These are phyloP conservation scores for Bovichtus variegatus DNA, from an alignment of 2,797 vertebrate species.

Conservation along the genomic window DNA sequence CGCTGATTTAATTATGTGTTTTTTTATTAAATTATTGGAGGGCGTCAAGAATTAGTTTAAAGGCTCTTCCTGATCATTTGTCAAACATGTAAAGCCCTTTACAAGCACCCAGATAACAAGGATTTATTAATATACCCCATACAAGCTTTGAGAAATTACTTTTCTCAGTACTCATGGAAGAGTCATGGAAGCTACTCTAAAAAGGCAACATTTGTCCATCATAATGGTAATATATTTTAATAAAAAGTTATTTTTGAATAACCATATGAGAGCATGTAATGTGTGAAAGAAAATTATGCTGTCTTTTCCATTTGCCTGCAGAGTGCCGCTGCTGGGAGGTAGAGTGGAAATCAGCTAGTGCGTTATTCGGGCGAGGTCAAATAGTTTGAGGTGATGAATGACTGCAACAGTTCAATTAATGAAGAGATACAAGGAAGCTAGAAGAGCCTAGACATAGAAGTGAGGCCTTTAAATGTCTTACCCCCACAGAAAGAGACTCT, in stretches of 20 bases:
- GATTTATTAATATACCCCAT: constrained; percentile 52
- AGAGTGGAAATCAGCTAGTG: constrained; percentile 50
- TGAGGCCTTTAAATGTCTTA: constrained; percentile 31
- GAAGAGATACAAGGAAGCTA: constrained; percentile 35
- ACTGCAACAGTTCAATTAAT: constrained; percentile 64
- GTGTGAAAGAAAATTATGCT: constrained; percentile 18
- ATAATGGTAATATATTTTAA: constrained; percentile 21
- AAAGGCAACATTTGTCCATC: constrained; percentile 33
- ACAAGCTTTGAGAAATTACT: constrained; percentile 39
- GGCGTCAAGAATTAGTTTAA: constrained; percentile 70
- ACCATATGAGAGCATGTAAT: not conserved
- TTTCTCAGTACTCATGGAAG: constrained; percentile 31
- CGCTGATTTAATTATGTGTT: constrained; percentile 77
- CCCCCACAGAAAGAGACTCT: not conserved
- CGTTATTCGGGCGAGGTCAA: constrained; percentile 51
- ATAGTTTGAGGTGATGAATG: constrained; percentile 68
- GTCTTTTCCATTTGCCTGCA: constrained; percentile 46
- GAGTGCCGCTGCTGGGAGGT: constrained; percentile 41
- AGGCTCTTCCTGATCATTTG: constrained; percentile 64
- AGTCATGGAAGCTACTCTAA: constrained; percentile 15
- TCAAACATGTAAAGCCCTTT: constrained; percentile 57
- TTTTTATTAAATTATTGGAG: constrained; percentile 79
- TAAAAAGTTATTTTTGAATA: constrained; percentile 19
- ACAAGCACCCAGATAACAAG: constrained; percentile 45
- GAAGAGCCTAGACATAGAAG: constrained; percentile 24